A percentile compares a stretch with the other conserved stretches of the same genome.
These are phyloP conservation scores for Phyllostomus discolor DNA, from an alignment of 2,113 vertebrate genomes.

Conservation along the genomic window DNA sequence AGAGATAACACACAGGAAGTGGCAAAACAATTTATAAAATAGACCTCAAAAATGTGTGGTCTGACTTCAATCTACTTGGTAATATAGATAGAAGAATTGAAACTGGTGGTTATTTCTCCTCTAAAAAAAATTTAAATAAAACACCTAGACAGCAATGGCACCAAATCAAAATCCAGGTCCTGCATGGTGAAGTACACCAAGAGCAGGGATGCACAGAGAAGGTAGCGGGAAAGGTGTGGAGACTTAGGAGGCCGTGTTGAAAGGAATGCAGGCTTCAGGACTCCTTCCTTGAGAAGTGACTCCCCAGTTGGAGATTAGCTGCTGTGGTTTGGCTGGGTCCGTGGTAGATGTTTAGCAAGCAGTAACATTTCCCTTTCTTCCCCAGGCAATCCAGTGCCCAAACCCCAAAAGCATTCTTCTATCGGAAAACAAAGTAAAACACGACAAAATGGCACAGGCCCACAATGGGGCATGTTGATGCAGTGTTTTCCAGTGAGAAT, in stretches of 20 bases:
- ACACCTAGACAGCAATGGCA: no score
- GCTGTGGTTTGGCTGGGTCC: constrained; percentile 61
- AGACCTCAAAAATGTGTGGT: background rate
- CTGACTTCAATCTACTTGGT: background rate
- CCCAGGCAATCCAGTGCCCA: constrained; percentile 54
- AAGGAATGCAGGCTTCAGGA: constrained; percentile 37
- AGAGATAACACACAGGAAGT: background rate
- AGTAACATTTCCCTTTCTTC: constrained; percentile 71
- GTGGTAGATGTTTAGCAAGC: constrained; percentile 65
- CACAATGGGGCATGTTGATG: constrained; percentile 22
- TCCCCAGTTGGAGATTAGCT: constrained; percentile 50
- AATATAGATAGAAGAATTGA: background rate
- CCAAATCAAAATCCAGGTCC: background rate
- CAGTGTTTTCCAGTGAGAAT: constrained; percentile 56
- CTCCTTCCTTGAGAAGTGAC: constrained; percentile 60
- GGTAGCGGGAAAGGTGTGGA: background rate
- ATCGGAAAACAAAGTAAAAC: constrained; percentile 60
- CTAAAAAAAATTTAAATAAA: background rate
- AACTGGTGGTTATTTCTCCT: background rate
- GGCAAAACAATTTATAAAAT: background rate
- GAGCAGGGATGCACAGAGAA: background rate
- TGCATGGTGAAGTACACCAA: background rate
- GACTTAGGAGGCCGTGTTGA: rapidly evolving
- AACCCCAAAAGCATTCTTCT: constrained; percentile 66
- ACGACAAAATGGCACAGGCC: constrained; percentile 7